Conservation (phyloP, 2,113 vertebrate genomes). For the Peromyscus maniculatus region DNA sequence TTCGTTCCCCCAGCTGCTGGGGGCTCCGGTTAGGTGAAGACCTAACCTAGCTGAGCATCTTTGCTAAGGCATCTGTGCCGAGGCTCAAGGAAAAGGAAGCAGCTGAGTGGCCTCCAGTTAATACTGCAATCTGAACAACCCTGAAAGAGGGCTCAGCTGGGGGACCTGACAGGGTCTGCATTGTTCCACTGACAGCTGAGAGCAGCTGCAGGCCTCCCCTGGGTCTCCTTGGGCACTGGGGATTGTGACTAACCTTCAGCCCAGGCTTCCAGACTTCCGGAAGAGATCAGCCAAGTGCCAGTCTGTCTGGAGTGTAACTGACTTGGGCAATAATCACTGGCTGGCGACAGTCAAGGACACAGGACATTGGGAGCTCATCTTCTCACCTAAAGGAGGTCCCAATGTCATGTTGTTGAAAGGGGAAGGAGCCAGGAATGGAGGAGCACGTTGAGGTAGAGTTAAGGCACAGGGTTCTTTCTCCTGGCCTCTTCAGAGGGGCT, state of each 20-base stretch:
- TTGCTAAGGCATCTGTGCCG: conserved; percentile 35
- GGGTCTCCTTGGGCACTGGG: conserved; percentile 19
- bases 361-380: background rate
- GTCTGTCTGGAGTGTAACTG: conserved; percentile 46
- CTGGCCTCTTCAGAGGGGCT: background rate
- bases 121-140: conserved; percentile 68
- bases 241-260: conserved; percentile 44
- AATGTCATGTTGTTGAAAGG: background rate
- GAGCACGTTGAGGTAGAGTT: background rate
- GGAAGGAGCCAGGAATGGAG: background rate
- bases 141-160: conserved; percentile 14
- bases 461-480: background rate
- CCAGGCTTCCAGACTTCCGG: conserved; percentile 58
- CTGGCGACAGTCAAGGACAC: background rate
- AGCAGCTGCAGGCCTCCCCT: conserved; percentile 71
- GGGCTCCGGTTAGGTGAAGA: background rate
- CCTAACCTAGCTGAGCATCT: background rate
- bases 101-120: conserved; percentile 73
- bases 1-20: background rate
- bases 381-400: background rate
- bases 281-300: conserved; percentile 64
- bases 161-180: conserved; percentile 68
- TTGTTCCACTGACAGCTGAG: conserved; percentile 78
- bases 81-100: conserved; percentile 58
- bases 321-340: background rate